Evolutionary conservation across 2,797 vertebrate genomes (phyloP).

Genomic region (Sebastes minor): DNA sequence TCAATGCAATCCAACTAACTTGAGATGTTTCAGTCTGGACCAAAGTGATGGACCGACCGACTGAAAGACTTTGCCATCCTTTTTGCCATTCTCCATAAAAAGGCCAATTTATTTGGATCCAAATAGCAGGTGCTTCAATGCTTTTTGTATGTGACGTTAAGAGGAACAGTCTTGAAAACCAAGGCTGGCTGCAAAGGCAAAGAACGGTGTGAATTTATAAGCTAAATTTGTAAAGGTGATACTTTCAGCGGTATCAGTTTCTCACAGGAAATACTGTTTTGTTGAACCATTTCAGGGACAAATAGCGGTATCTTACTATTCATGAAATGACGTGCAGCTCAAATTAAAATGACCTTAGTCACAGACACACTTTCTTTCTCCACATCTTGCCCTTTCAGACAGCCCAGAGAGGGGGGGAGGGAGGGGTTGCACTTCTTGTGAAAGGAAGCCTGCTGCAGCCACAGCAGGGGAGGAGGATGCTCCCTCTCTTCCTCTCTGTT

Average conservation of each 20-base stretch:
- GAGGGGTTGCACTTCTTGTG: conserved; percentile 49
- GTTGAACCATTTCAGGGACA: not conserved
- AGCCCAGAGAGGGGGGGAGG: conserved; percentile 13
- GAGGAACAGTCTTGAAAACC: not conserved
- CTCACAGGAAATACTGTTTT: not conserved
- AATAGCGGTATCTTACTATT: not conserved
- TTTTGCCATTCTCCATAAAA: not conserved
- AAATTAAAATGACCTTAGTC: conserved; percentile 13
- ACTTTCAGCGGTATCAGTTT: not conserved
- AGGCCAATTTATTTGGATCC: not conserved
- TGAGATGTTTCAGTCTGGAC: not conserved
- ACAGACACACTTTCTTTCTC: conserved; percentile 21
- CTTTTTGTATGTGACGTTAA: not conserved
- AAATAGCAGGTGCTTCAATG: not conserved
- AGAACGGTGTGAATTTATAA: not conserved
- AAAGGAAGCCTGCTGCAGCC: conserved; percentile 64
- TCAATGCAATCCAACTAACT: not conserved
- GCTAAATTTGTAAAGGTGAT: not conserved
- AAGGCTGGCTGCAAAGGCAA: not conserved
- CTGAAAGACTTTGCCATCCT: not conserved
- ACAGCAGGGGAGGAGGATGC: conserved; percentile 69
- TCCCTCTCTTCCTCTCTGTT: conserved; percentile 61
- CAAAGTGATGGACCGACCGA: not conserved
- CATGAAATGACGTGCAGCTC: not conserved
- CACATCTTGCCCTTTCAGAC: conserved; percentile 71